Evolutionary conservation across 2,113 vertebrate species (phyloP).

Genomic region (Entomyzon cyanotis): DNA sequence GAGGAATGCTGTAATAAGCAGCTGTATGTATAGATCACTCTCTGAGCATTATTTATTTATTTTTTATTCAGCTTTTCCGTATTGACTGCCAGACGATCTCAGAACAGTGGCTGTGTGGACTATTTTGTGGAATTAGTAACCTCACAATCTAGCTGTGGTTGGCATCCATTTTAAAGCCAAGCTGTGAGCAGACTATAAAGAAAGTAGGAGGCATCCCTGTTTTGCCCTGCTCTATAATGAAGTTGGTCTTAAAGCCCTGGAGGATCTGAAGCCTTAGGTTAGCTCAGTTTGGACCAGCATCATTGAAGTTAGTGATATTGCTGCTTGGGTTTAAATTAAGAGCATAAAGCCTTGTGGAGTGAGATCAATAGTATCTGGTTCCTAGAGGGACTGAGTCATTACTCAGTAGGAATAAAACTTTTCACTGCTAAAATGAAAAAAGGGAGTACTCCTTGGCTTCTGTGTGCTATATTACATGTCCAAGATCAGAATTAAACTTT

Average conservation of each 20-base stretch:
- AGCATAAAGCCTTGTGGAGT: neutral
- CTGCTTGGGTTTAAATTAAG: constrained; percentile 33
- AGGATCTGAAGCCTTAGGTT: neutral
- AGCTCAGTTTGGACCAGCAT: neutral
- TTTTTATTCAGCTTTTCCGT: neutral
- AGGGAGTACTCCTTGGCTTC: neutral
- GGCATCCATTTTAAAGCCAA: neutral
- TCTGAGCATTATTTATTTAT: neutral
- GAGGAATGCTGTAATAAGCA: neutral
- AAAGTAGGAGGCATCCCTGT: neutral
- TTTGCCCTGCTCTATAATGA: neutral
- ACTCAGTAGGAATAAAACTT: neutral
- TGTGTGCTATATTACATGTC: neutral
- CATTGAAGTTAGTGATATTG: neutral
- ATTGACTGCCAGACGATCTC: neutral
- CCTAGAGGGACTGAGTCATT: neutral
- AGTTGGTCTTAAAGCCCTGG: neutral
- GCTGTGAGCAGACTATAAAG: neutral
- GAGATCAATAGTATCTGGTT: constrained; percentile 2
- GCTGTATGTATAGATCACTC: neutral
- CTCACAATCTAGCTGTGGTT: neutral
- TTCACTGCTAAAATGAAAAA: neutral
- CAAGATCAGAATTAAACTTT: neutral
- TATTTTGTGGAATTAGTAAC: neutral
- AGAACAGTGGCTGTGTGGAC: neutral